Base-by-base conservation (phyloP, 1,140 invertebrate genomes). In the Apis cerana region DNA sequence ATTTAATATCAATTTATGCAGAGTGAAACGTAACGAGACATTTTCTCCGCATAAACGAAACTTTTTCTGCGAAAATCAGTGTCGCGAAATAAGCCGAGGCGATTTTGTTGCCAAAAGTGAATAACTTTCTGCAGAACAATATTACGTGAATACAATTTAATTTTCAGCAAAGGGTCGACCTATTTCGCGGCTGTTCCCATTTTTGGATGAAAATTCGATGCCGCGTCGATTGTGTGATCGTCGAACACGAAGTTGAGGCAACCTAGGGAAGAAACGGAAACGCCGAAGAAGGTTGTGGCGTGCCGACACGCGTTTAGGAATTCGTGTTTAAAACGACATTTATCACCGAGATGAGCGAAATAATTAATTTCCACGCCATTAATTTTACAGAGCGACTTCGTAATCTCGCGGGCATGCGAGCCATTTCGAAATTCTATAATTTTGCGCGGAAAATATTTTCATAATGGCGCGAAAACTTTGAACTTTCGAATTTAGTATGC, bases 341-440 rank as follows among this genome's bases (percentile, higher is more conserved):
- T 82, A 82, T 82, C 64, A 76, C 56, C 56, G 23, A 61, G 80
- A 81, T 56, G 48, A 82, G 56, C 64, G 43, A 56, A 68, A 76
- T 76, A 76, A 82, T 82, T 82, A 69, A 82, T 82, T 76, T 82
- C 80, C 64, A 56, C 23, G 54, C 80, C 64, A 82, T 82, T 76
- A 76, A 82, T 82, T 82, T 76, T 21, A 23, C 72, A 76, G 76
- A 82, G 64, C 76, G 61, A 76, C 72, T 72, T 76, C 59, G 80
- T 82, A 82, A 82, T 82, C 72, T 82, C 64, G 69, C 56, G 54
- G 72, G 56, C 80, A 61, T 64, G 80, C 80, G 12, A 82, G 64
- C 74, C 68, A 82, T 82, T 82, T 76, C 74, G 27, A 76, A 43
- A 82, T 82, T 82, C 56, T 74, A 82, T 76, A 82, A 82, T 69